phyloP scores from a whole-genome alignment of 2,113 vertebrate genomes.

The Ictalurus furcatus region DNA sequence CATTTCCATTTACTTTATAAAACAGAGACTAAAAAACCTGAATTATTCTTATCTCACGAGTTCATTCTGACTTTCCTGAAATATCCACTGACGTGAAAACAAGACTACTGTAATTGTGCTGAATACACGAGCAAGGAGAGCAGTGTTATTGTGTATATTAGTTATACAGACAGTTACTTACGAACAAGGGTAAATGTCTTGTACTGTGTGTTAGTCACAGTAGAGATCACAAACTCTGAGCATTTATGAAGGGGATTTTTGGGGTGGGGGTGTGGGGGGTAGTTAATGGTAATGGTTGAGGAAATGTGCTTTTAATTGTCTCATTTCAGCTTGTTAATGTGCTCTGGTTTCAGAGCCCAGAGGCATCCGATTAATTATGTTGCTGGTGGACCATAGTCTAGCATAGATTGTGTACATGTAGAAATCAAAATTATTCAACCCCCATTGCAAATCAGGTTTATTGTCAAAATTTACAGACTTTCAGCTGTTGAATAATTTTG shows the following conservation, averaged over 20 bases:
- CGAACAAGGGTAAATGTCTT: slow-evolving; percentile 6
- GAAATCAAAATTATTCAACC: no score
- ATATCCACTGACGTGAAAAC: neutral
- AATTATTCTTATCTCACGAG: neutral
- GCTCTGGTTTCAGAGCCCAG: slow-evolving; percentile 39
- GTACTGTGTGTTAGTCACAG: slow-evolving; percentile 22
- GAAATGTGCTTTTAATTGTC: slow-evolving; percentile 55
- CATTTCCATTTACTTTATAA: neutral
- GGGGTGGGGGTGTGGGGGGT: neutral
- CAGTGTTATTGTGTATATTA: slow-evolving; percentile 22
- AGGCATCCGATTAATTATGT: slow-evolving; percentile 40
- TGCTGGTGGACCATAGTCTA: slow-evolving; percentile 12
- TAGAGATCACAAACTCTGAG: slow-evolving; percentile 11
- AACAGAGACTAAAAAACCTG: neutral
- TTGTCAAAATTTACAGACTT: no score
- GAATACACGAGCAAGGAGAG: neutral
- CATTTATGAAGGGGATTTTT: neutral
- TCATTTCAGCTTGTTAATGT: slow-evolving; percentile 41
- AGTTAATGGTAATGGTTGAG: slow-evolving; percentile 42
- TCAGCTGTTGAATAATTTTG: no score
- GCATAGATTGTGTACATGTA: neutral
- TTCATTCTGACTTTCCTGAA: neutral
- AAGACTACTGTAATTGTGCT: neutral
- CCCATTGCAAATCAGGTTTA: no score
- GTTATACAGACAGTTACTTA: slow-evolving; percentile 40